Conservation (phyloP, 1,140 invertebrate species). For the Pygmarrhopalites habei region DNA sequence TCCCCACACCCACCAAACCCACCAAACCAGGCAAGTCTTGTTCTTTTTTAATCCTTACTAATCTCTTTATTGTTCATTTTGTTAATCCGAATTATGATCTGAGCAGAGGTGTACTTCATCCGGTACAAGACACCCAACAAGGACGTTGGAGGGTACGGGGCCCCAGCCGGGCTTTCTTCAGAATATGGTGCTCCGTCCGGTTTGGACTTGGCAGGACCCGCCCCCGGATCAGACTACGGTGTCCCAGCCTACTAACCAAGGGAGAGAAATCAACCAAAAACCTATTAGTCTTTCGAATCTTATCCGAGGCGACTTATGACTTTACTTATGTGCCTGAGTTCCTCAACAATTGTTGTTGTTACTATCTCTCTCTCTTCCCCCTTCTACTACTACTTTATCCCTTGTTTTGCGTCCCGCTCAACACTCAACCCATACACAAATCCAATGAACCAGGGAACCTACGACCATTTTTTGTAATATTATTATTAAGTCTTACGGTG, state of each 20-base stretch:
- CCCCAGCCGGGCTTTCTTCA: constrained; percentile 11
- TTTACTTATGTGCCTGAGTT: too few relatives aligned
- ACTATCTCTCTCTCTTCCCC: too few relatives aligned
- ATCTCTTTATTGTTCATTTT: background rate
- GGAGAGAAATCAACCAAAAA: background rate
- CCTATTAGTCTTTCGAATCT: background rate
- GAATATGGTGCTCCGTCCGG: constrained; percentile 25
- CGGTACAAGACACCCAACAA: constrained; percentile 69
- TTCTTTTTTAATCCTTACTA: background rate
- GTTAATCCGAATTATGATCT: constrained; percentile 15
- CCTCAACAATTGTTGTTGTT: constrained; percentile 4
- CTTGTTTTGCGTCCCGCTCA: too few relatives aligned
- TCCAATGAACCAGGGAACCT: too few relatives aligned
- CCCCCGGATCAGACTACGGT: constrained; percentile 22
- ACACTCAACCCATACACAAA: too few relatives aligned
- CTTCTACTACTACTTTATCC: too few relatives aligned
- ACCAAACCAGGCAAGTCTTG: constrained; percentile 58
- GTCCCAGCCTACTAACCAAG: constrained; percentile 18
- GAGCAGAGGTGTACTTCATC: constrained; percentile 83
- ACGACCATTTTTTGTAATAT: too few relatives aligned
- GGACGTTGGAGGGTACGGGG: constrained; percentile 41
- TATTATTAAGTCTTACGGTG: too few relatives aligned
- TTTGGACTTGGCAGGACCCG: background rate
- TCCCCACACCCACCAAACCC: constrained; percentile 65
- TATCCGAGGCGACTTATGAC: background rate